A percentile compares a stretch with the other conserved stretches of the same genome.
These are phyloP conservation scores for Falco concolor DNA, from an alignment of 2,797 vertebrate genomes.

Conservation along the genomic window DNA sequence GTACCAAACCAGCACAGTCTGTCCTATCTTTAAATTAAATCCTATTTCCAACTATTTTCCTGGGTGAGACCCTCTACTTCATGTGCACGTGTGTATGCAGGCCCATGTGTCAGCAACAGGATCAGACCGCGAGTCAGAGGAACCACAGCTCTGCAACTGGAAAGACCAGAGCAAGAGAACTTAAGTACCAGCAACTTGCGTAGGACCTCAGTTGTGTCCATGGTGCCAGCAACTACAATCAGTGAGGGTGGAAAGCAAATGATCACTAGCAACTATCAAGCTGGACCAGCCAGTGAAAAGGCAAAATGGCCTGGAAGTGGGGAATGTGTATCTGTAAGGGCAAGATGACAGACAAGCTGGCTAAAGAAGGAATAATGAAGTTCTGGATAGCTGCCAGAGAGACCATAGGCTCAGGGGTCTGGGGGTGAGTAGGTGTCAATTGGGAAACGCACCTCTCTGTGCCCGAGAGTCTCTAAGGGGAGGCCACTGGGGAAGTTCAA, in stretches of 20 bases:
- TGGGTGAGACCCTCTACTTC: neutral
- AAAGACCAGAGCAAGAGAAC: neutral
- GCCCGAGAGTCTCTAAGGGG: neutral
- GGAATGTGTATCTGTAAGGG: neutral
- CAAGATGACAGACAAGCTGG: neutral
- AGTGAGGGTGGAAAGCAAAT: neutral
- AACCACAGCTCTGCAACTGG: neutral
- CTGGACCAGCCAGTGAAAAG: neutral
- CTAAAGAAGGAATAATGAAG: neutral
- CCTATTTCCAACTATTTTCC: neutral
- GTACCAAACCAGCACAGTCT: neutral
- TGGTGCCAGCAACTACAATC: neutral
- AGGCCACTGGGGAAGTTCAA: neutral
- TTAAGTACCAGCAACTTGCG: neutral
- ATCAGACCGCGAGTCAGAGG: neutral
- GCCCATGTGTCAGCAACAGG: neutral
- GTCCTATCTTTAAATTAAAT: neutral
- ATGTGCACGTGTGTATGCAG: too few relatives aligned
- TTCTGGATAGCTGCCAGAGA: neutral
- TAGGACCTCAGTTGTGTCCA: neutral
- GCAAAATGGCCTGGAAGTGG: neutral
- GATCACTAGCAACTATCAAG: neutral
- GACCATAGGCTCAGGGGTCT: neutral
- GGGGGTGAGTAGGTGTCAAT: too few relatives aligned
- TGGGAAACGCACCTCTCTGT: neutral